A percentile compares a stretch with the other conserved stretches of the same genome.
Conservation (phyloP, 2,888 invertebrate genomes). For the Catotricha subobsoleta region DNA sequence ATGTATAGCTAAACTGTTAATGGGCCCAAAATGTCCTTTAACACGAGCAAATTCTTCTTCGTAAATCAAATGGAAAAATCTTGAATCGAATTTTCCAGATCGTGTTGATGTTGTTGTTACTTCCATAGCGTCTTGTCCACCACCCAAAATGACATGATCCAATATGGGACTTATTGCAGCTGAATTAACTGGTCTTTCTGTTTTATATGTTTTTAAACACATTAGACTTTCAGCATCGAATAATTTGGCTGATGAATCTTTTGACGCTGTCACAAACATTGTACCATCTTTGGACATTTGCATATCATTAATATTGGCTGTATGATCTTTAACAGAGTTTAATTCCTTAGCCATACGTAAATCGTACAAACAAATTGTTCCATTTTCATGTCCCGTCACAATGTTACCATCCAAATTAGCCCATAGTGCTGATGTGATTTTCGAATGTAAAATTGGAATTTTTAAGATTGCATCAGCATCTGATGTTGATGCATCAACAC, state of each 20-base stretch:
- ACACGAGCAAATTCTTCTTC: constrained; percentile 94
- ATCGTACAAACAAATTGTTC: constrained; percentile 86
- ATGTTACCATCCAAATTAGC: constrained; percentile 81
- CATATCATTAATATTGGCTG: constrained; percentile 84
- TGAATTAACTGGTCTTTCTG: constrained; percentile 94
- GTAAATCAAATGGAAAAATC: constrained; percentile 87
- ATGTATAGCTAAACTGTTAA: constrained; percentile 95
- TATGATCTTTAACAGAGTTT: constrained; percentile 64
- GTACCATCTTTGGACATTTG: constrained; percentile 83
- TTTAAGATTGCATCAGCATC: constrained; percentile 55
- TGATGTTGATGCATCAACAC: constrained; percentile 49
- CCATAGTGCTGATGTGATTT: constrained; percentile 88
- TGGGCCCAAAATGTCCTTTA: constrained; percentile 99
- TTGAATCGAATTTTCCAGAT: constrained; percentile 91
- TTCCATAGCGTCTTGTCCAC: constrained; percentile 99
- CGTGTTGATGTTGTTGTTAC: constrained; percentile 89
- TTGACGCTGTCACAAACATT: constrained; percentile 94
- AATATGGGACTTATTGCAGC: constrained; percentile 89
- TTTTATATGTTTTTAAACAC: constrained; percentile 86
- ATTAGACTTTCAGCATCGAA: constrained; percentile 79
- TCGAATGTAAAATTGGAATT: constrained; percentile 61
- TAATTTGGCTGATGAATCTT: constrained; percentile 88
- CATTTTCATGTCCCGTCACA: constrained; percentile 87
- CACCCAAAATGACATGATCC: constrained; percentile 94
- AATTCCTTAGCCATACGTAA: constrained; percentile 69